Conservation (phyloP, 2,797 vertebrate species). For the Agapornis canus region DNA sequence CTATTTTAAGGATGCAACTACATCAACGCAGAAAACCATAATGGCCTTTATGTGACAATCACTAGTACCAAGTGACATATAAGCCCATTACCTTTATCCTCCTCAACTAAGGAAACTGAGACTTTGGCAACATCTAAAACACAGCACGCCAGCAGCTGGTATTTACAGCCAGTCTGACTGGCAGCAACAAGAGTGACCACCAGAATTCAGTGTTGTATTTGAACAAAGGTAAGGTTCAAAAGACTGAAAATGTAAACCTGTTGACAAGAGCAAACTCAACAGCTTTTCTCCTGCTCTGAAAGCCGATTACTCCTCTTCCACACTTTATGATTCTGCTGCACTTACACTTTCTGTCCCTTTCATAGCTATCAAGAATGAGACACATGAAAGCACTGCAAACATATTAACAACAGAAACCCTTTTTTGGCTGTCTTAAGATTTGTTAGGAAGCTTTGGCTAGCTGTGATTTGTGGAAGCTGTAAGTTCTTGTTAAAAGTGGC, state of each 20-base stretch:
- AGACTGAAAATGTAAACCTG: neutral
- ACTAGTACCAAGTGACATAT: neutral
- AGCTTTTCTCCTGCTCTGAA: neutral
- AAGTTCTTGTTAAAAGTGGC: neutral
- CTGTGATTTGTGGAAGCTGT: neutral
- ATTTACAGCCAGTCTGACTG: neutral
- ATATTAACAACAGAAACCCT: neutral
- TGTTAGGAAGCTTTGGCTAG: neutral
- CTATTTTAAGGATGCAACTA: neutral
- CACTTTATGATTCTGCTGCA: neutral
- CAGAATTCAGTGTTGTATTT: neutral
- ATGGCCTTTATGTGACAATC: neutral
- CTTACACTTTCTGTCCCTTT: neutral
- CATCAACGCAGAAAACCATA: neutral
- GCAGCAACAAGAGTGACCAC: neutral
- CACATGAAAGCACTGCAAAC: too few species aligned
- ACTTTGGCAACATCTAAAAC: neutral
- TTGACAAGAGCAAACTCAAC: neutral
- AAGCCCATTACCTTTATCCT: rapidly evolving
- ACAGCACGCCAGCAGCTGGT: rapidly evolving
- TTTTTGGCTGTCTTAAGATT: neutral
- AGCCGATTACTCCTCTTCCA: neutral
- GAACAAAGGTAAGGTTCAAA: neutral
- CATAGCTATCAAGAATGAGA: too few species aligned
- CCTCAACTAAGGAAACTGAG: neutral